Conservation (phyloP, 2,113 vertebrate species). For the Oryzias javanicus region DNA sequence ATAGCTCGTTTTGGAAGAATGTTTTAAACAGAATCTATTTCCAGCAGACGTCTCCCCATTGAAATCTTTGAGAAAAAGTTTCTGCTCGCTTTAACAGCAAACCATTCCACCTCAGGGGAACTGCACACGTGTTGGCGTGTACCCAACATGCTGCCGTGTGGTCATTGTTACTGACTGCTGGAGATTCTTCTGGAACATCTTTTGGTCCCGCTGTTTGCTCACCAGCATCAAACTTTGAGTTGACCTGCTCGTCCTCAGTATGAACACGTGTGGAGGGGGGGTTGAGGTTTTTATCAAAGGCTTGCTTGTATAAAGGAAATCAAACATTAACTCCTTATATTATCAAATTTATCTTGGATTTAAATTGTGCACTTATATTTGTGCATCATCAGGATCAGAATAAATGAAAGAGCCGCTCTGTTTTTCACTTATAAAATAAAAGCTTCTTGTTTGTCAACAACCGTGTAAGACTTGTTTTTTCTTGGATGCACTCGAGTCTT, state of each 20-base stretch:
- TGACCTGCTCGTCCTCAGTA: conserved; percentile 81
- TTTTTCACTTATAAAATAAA: conserved; percentile 78
- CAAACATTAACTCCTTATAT: conserved; percentile 70
- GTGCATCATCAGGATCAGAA: conserved; percentile 75
- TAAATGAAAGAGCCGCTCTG: conserved; percentile 73
- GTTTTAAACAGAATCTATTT: conserved; percentile 78
- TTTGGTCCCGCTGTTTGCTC: conserved; percentile 78
- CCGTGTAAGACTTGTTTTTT: conserved; percentile 29
- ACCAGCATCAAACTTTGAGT: conserved; percentile 75
- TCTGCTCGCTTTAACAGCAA: conserved; percentile 85
- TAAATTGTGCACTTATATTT: conserved; percentile 73
- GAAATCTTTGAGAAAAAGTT: conserved; percentile 81
- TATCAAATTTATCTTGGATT: conserved; percentile 71
- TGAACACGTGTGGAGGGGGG: conserved; percentile 85
- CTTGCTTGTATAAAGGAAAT: conserved; percentile 68
- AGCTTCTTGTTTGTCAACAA: conserved; percentile 78
- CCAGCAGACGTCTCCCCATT: conserved; percentile 81
- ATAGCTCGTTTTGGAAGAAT: conserved; percentile 70
- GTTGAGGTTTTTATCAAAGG: conserved; percentile 71
- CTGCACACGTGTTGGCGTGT: conserved; percentile 82
- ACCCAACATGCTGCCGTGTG: conserved; percentile 81
- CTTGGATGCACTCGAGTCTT: no score
- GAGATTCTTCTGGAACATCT: conserved; percentile 72
- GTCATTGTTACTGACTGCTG: conserved; percentile 83
- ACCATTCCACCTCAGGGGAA: conserved; percentile 88